These are phyloP conservation scores for Luffia ferchaultella DNA, from an alignment of 2,888 invertebrate genomes.

Conservation along the genomic window DNA sequence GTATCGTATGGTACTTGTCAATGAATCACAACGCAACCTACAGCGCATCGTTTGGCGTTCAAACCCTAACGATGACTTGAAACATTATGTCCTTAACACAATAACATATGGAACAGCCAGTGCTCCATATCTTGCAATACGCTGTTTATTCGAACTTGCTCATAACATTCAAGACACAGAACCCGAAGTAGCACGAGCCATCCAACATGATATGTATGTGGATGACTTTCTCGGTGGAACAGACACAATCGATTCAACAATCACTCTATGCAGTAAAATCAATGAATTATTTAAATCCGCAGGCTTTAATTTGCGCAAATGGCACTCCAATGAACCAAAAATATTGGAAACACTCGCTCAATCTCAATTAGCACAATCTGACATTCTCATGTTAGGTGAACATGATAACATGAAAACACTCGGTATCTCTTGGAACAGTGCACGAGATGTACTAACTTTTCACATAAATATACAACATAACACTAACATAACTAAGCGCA, in stretches of 20 bases:
- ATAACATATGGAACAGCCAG: conserved; percentile 20
- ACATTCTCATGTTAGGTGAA: conserved; percentile 12
- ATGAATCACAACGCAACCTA: conserved; percentile 12
- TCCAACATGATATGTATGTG: conserved; percentile 19
- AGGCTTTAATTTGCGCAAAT: conserved; percentile 2
- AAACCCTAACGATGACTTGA: conserved; percentile 9
- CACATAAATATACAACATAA: neutral
- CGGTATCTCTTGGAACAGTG: conserved; percentile 14
- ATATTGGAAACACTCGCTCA: conserved; percentile 8
- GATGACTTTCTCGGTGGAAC: conserved; percentile 15
- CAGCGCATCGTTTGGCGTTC: conserved; percentile 19
- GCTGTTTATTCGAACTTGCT: conserved; percentile 18
- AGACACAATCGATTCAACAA: neutral
- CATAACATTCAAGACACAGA: conserved; percentile 15
- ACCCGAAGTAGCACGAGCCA: conserved; percentile 11
- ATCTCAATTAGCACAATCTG: conserved; percentile 2
- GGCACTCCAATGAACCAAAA: conserved; percentile 8
- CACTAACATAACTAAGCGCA: conserved; percentile 13
- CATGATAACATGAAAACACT: conserved; percentile 10
- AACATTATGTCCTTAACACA: conserved; percentile 16
- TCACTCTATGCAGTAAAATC: neutral
- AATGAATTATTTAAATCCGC: conserved; percentile 1
- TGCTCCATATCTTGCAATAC: conserved; percentile 18
- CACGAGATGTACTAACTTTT: conserved; percentile 11
- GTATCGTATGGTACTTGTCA: conserved; percentile 16